phyloP scores from a whole-genome alignment of 2,888 invertebrate genomes.

The Hemithea aestivaria region DNA sequence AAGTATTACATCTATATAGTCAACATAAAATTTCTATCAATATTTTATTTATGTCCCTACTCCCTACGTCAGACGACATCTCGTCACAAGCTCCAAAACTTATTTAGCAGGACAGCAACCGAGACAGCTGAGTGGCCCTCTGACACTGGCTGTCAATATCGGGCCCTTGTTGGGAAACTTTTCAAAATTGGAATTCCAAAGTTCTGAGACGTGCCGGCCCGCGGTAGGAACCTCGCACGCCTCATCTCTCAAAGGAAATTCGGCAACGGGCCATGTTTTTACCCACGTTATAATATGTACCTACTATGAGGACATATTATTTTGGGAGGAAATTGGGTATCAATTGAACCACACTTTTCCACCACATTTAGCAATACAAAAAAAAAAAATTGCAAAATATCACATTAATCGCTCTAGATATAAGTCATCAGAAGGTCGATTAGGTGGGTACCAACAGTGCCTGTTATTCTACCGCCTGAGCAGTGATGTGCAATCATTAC shows the following conservation, averaged over 20 bases:
- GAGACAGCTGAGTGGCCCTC: conserved; percentile 56
- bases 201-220: conserved; percentile 72
- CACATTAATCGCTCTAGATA: too few species aligned
- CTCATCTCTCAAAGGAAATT: conserved; percentile 76
- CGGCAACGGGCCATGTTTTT: conserved; percentile 69
- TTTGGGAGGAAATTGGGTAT: too few species aligned
- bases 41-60: conserved; percentile 9
- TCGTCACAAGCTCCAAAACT: conserved; percentile 36
- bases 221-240: conserved; percentile 58
- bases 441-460: too few species aligned
- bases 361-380: too few species aligned
- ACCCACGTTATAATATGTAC: too few species aligned
- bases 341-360: too few species aligned
- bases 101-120: conserved; percentile 37
- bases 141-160: conserved; percentile 73
- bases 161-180: conserved; percentile 73
- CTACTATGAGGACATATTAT: too few species aligned
- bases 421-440: too few species aligned
- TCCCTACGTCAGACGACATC: conserved; percentile 15
- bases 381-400: too few species aligned
- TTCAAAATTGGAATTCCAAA: conserved; percentile 79
- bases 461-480: too few species aligned
- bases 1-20: too few species aligned
- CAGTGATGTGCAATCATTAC: too few species aligned
- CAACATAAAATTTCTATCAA: neutral